Evolutionary conservation across 2,888 invertebrate species (phyloP), one percentile per base, ranked within the genome.

Genomic region (Nipponacmea schrenckii): DNA sequence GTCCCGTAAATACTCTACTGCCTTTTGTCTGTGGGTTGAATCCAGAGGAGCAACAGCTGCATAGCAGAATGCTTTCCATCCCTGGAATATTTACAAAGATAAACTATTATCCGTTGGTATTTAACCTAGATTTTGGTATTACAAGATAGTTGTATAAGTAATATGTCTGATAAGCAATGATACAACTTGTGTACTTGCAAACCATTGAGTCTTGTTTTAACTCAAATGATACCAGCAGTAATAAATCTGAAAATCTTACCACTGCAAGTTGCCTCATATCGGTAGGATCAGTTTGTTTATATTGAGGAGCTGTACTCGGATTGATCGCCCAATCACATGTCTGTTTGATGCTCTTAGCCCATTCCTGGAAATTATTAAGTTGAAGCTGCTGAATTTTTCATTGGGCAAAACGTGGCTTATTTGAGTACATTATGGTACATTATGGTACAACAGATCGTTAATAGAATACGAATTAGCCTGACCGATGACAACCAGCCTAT

Each of bases 1-100:
- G 65, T 77, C 74, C 20, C 72, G 76, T n/a, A 83, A 73, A 71
- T 77, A 83, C 62, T 79, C 74, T 12, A 81, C 83, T 0, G 83
- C 83, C 27, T 72, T 73, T 10, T 69, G 73, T 44, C 76, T 74
- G 73, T 80, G 80, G 4, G 73, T 73, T 7, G 68, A 14, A 65
- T 81, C 80, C 65, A 79, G 69, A 7, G 79, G 80, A 10, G 83
- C 76, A 75, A 82, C 77, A 7, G 80, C 81, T 1, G 81, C 77
- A 45, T 80, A 76, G 70, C 84, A 84, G 71, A 84, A 84, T 2
- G 81, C 81, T 62, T 79, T 76, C 84, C 84, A 84, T 17, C 83
- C 83, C 83, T 83, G 70, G 5, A 74, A 27, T 66, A 20, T 67
- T 67, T 27, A 72, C 63, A 12, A 69, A 70, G 27, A 69, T 50